Evolutionary conservation across 2,888 invertebrate genomes (phyloP), one percentile per base, ranked within the genome.

Genomic region (Panopea generosa): DNA sequence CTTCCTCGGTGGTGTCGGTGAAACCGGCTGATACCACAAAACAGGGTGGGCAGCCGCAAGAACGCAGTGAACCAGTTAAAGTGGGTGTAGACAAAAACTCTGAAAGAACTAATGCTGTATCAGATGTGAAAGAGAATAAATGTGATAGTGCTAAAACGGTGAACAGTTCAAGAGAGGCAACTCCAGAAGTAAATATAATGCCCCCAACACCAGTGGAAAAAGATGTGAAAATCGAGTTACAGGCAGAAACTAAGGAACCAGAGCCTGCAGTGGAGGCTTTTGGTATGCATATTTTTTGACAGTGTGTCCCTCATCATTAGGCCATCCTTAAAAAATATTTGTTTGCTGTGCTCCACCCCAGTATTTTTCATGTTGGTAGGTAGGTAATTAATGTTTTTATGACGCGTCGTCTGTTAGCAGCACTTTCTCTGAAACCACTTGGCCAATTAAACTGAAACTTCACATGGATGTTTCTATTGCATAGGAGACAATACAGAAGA

Each of bases 121-220:
- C 43, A 52, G 63, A 57, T 11, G 49, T 16, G 6, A 45, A 45
- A 45, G 45, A 45, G 16, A 16, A 20, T 45, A n/a, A 9, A 16
- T 9, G 6, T 45, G 40, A 29, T 33, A 43, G 18, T 40, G 16
- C 6, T 18, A 45, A 45, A 20, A 45, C 45, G 6, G 16, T 45
- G 6, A 16, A 27, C 59, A 59, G 59, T 49, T 22, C 24, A 26
- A n/a, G 56, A 9, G 68, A 74, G 18, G 24, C 27, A 9, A 74
- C 80, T n/a, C 80, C 80, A 22, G 80, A 80, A 61, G 76, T 80
- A 3, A 47, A 73, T 27, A 67, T 80, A 20, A 50, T 77, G 52
- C 80, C 80, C 4, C 76, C 80, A 16, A 80, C 80, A 1, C 80
- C 80, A 0, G 80, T 80, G 6, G 77, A 80, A 24, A 80, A 80